Evolutionary conservation across 2,888 invertebrate species (phyloP), one percentile per base, ranked within the genome.

Genomic region (Xiphydria camelus): DNA sequence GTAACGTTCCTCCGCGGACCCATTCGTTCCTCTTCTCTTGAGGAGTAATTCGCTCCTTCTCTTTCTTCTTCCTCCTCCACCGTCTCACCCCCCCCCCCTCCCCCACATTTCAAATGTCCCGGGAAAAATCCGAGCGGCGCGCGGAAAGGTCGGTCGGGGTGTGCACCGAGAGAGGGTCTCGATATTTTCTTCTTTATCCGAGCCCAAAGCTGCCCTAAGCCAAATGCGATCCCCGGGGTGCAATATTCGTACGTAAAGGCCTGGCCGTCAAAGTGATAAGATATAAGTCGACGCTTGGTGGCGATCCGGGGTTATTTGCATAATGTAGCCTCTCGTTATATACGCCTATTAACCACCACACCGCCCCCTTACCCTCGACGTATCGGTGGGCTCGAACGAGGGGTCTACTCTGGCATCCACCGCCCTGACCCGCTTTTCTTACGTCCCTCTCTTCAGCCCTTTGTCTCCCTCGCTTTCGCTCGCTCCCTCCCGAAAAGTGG

Each of bases 311-410:
- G 53, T 51, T 53, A 66, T 73, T 70, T 71, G 66, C 73, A 73
- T 73, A 73, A 74, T 71, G 59, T 61, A 62, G 62, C 55, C 61
- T 58, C 68, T 69, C 68, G 68, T 70, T 71, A 69, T 64, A 53
- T 53, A 66, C 68, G 66, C 68, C 68, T 61, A 66, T 70, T 71
- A 71, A 64, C 64, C 59, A 59, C 52, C 59, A 49, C 54, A 41
- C 45, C 41, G n/a, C n/a, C n/a, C n/a, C n/a, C n/a, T n/a, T n/a
- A n/a, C n/a, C 49, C 52, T 26, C 26, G 26, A 26, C 26, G 7
- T 26, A 44, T 52, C 45, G n/a, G n/a, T n/a, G n/a, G n/a, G n/a
- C n/a, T n/a, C n/a, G n/a, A n/a, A n/a, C n/a, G n/a, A n/a, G n/a
- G n/a, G n/a, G n/a, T n/a, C n/a, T n/a, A n/a, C n/a, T n/a, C n/a